Base-by-base conservation (phyloP, 1,140 invertebrate species). In the Lordiphosa mommai region DNA sequence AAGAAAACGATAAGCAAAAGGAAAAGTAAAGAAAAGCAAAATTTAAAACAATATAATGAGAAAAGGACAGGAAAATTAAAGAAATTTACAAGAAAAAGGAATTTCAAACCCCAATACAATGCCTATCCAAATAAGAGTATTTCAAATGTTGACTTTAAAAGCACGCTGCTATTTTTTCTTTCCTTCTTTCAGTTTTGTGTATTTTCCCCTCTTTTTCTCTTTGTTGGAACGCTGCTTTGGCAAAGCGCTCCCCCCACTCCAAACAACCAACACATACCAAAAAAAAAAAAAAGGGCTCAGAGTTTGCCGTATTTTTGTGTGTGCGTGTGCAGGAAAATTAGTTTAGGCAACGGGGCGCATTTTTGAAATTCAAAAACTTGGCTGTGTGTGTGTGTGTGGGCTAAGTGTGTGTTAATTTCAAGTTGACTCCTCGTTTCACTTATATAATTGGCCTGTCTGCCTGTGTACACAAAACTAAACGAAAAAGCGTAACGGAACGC, bases 361-460 rank as follows among this genome's bases (percentile, higher is more conserved):
- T 84, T 84, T 84, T 84, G 44, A 85, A 71, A 85, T 77, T 84
- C 77, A 84, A 77, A 84, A 84, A 77, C 59, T 68, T 64, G 58
- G 36, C 72, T 66, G 52, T 47, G 37, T 32, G 29, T 20, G 8
- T 41, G 50, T 52, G n/a, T 36, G 16, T 55, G 40, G 44, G 20
- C 27, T 30, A 40, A 70, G 67, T 69, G 67, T 69, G 65, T 70
- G 66, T 70, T 70, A 70, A 70, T 70, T 70, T 70, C 67, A 58
- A 70, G 66, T 70, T 70, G 65, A 70, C 66, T 69, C 64, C 56
- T 69, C 64, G 65, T 68, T 56, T 70, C 48, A 50, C 49, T 70
- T 63, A 52, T 67, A 57, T 70, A 70, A 70, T 70, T 70, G 67
- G 65, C 67, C 50, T 46, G 65, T 37, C 65, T 55, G 63, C 59